Evolutionary conservation across 2,797 vertebrate species (phyloP).

Genomic region (Rhadinocentrus ornatus): DNA sequence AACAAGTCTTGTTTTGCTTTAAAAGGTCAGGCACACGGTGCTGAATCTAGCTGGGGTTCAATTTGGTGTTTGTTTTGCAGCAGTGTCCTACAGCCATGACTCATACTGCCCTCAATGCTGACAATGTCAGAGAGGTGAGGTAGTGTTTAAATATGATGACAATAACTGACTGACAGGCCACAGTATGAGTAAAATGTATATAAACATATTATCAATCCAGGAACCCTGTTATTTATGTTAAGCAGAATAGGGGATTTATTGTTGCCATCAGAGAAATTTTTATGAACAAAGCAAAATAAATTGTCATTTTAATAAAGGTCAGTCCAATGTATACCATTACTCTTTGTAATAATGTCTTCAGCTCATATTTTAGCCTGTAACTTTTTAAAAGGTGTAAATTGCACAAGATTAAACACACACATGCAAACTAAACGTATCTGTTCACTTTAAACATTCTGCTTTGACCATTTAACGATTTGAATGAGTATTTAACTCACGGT

Average conservation of each 20-base stretch:
- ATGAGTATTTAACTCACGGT: neutral
- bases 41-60: constrained; percentile 65
- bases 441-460: neutral
- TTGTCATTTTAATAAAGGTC: constrained; percentile 13
- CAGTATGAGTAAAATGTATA: neutral
- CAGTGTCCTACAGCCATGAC: constrained; percentile 17
- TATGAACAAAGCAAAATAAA: constrained; percentile 7
- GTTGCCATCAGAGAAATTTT: neutral
- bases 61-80: constrained; percentile 63
- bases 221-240: neutral
- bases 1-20: constrained; percentile 58
- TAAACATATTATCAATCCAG: neutral
- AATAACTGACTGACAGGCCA: constrained; percentile 4
- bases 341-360: constrained; percentile 12
- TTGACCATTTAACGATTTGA: neutral
- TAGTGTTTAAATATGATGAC: neutral
- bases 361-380: constrained; percentile 12
- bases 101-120: constrained; percentile 7
- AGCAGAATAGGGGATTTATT: neutral
- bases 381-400: neutral
- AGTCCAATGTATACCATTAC: neutral
- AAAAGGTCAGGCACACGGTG: constrained; percentile 77
- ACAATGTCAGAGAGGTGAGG: neutral
- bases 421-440: neutral
- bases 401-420: neutral